A percentile compares a stretch with the other conserved stretches of the same genome.
Conservation (phyloP, 2,113 vertebrate species). For the Rhinolophus sinicus region DNA sequence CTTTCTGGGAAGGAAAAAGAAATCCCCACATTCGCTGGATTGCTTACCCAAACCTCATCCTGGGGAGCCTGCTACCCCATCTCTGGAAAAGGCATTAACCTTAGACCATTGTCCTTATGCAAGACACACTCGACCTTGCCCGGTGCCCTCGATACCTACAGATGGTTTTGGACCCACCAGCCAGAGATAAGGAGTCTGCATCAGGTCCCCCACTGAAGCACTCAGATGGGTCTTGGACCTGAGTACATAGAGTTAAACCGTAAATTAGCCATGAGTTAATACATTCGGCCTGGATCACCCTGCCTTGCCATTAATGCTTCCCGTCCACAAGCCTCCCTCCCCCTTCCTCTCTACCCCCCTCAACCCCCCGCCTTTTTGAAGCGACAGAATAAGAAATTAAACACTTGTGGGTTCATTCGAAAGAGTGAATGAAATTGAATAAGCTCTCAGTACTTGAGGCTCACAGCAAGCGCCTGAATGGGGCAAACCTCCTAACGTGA, state of each 20-base stretch:
- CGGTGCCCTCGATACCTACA: background rate
- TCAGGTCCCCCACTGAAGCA: conserved; percentile 23
- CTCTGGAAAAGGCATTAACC: background rate
- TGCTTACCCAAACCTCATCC: conserved; percentile 35
- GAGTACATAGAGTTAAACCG: conserved; percentile 72
- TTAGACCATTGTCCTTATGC: background rate
- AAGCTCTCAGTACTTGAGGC: conserved; percentile 99
- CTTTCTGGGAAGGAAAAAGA: conserved; percentile 16
- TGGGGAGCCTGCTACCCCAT: background rate
- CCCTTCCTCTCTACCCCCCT: conserved; percentile 86
- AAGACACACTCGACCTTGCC: background rate
- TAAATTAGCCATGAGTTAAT: conserved; percentile 89
- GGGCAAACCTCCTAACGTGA: conserved; percentile 98
- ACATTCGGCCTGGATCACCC: conserved; percentile 92
- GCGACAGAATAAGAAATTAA: conserved; percentile 96
- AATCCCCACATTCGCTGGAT: conserved; percentile 5
- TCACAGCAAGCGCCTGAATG: conserved; percentile 99
- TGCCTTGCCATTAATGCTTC: conserved; percentile 92
- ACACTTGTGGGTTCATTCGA: conserved; percentile 99
- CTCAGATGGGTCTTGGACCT: conserved; percentile 34
- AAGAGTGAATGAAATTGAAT: conserved; percentile 99
- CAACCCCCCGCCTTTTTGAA: conserved; percentile 86
- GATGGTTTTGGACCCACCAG: background rate
- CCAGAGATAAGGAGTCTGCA: conserved; percentile 30
- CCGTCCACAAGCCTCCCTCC: conserved; percentile 82